Evolutionary conservation across 1,140 invertebrate species (phyloP).

Genomic region (Megalopta genalis): DNA sequence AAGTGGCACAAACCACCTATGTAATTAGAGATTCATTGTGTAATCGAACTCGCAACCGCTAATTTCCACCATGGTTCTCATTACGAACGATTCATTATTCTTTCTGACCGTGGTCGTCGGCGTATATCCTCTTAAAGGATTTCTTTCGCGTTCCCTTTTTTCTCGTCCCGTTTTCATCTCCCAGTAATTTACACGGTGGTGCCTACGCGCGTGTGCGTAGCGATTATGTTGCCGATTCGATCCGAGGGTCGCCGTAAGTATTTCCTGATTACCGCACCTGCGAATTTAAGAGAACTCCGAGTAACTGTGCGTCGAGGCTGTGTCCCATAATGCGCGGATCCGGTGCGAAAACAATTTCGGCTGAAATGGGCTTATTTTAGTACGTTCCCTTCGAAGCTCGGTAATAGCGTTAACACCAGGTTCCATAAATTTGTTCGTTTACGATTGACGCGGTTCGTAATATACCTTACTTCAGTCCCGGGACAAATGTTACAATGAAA

Average conservation of each 20-base stretch:
- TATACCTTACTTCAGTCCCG: no score
- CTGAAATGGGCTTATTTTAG: no score
- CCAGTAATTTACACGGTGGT: neutral
- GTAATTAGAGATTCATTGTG: conserved; percentile 18
- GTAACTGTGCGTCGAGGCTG: neutral
- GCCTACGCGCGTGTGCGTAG: no score
- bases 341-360: no score
- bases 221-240: conserved; percentile 42
- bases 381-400: no score
- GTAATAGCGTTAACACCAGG: no score
- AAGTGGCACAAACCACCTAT: neutral
- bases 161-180: neutral
- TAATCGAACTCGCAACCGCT: neutral
- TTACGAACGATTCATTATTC: conserved; percentile 18
- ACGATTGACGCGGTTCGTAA: no score
- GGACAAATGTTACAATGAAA: no score
- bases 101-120: conserved; percentile 24
- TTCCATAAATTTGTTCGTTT: no score
- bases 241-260: conserved; percentile 7
- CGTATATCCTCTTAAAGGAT: conserved; percentile 61
- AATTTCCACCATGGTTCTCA: conserved; percentile 1
- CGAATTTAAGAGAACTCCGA: conserved; percentile 9
- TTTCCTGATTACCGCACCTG: conserved; percentile 25
- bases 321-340: neutral
- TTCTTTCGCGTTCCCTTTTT: neutral